Evolutionary conservation across 2,113 vertebrate genomes (phyloP).

Genomic region (Tachysurus fulvidraco): DNA sequence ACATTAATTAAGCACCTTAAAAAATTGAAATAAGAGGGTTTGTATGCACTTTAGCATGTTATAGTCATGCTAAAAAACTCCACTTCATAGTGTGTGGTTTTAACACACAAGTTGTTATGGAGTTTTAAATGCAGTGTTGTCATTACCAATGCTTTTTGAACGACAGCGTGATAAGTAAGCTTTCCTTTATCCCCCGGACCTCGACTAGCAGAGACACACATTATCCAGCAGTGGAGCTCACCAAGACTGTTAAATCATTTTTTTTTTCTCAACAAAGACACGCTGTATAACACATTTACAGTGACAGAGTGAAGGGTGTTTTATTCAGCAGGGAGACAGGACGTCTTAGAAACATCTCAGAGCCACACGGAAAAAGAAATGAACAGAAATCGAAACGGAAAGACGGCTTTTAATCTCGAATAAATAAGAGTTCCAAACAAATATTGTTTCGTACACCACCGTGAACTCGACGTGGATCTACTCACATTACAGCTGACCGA

Average conservation of each 20-base stretch:
- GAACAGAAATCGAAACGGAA: background rate
- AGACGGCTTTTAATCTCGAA: background rate
- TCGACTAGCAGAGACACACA: background rate
- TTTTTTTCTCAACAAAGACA: constrained; percentile 2
- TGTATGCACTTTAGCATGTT: background rate
- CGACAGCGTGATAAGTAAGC: no score
- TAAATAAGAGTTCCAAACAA: constrained; percentile 13
- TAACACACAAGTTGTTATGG: background rate
- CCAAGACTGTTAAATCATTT: background rate
- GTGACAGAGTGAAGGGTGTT: background rate
- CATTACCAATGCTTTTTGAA: constrained; percentile 1
- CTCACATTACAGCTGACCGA: background rate
- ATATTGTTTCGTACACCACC: background rate
- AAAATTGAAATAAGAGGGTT: background rate
- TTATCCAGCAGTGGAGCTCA: background rate
- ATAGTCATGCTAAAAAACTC: background rate
- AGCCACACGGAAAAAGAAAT: background rate
- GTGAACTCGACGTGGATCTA: background rate
- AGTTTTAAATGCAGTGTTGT: background rate
- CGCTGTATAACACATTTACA: background rate
- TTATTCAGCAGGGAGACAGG: constrained; percentile 19
- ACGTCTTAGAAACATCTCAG: background rate
- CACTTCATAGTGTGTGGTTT: background rate
- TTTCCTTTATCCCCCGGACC: background rate
- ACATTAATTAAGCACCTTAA: no score